A percentile compares a stretch with the other conserved stretches of the same genome.
phyloP scores from a whole-genome alignment of 2,797 vertebrate genomes.

The Carapus acus region DNA sequence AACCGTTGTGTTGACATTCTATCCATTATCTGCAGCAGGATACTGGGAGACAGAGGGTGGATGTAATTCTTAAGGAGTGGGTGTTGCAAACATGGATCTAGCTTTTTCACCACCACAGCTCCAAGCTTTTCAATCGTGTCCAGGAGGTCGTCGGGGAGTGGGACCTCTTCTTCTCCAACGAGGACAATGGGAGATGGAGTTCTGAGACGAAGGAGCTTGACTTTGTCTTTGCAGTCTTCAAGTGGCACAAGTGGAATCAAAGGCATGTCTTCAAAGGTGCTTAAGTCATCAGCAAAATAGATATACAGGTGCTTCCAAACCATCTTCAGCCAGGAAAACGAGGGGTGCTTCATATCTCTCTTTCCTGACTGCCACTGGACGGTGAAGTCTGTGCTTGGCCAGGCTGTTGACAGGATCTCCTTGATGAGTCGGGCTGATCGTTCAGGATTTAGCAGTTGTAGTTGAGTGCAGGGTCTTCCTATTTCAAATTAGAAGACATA shows the following conservation, averaged over 20 bases:
- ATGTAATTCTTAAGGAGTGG: slow-evolving; percentile 92
- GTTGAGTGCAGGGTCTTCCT: slow-evolving; percentile 95
- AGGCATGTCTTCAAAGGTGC: slow-evolving; percentile 92
- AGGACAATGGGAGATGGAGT: slow-evolving; percentile 87
- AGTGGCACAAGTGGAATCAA: slow-evolving; percentile 86
- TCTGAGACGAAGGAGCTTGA: slow-evolving; percentile 86
- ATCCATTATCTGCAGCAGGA: slow-evolving; percentile 90
- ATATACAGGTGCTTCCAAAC: slow-evolving; percentile 97
- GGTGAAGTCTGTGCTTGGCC: slow-evolving; percentile 85
- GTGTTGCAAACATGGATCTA: slow-evolving; percentile 89
- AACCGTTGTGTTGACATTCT: slow-evolving; percentile 83
- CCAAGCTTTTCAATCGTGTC: slow-evolving; percentile 87
- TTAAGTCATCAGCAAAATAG: slow-evolving; percentile 90
- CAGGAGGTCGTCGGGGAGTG: slow-evolving; percentile 79
- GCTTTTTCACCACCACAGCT: slow-evolving; percentile 85
- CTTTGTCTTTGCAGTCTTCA: slow-evolving; percentile 69
- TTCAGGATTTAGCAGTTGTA: slow-evolving; percentile 89
- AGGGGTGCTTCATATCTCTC: slow-evolving; percentile 81
- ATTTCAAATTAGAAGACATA: slow-evolving; percentile 46
- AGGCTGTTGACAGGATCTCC: slow-evolving; percentile 83
- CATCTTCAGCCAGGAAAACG: slow-evolving; percentile 87
- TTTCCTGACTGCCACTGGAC: slow-evolving; percentile 87
- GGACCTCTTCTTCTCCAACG: slow-evolving; percentile 78
- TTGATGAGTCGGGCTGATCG: slow-evolving; percentile 92
- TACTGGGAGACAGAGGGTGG: slow-evolving; percentile 81